Conservation (phyloP, 2,888 invertebrate genomes). For the Lysandra coridon region DNA sequence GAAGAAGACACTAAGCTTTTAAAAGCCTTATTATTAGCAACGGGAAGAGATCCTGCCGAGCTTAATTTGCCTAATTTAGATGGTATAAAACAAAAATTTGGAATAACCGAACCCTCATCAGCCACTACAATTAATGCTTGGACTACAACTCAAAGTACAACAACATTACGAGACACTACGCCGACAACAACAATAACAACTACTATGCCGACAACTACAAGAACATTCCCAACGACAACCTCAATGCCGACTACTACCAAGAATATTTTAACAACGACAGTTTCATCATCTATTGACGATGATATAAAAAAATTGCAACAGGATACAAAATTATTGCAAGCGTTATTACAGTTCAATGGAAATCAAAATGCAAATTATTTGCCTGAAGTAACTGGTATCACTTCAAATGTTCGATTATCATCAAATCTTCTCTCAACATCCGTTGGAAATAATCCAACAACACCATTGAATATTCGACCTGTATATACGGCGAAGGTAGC, state of each 20-base stretch:
- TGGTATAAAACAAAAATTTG: slow-evolving; percentile 44
- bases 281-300: slow-evolving; percentile 55
- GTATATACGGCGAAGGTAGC: slow-evolving; percentile 58
- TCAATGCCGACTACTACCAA: slow-evolving; percentile 44
- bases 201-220: slow-evolving; percentile 45
- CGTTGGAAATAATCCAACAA: slow-evolving; percentile 63
- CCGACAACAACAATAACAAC: slow-evolving; percentile 42
- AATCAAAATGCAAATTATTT: slow-evolving; percentile 55
- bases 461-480: slow-evolving; percentile 61
- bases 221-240: slow-evolving; percentile 40
- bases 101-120: slow-evolving; percentile 42
- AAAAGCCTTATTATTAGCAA: slow-evolving; percentile 69
- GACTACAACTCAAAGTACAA: slow-evolving; percentile 38
- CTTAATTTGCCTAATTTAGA: slow-evolving; percentile 65
- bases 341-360: slow-evolving; percentile 66
- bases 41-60: slow-evolving; percentile 65
- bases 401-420: slow-evolving; percentile 69
- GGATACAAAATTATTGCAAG: slow-evolving; percentile 69
- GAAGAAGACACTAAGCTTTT: slow-evolving; percentile 72
- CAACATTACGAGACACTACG: slow-evolving; percentile 44
- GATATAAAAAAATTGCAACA: slow-evolving; percentile 68
- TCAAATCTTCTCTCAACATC: slow-evolving; percentile 67
- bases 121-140: slow-evolving; percentile 41
- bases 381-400: slow-evolving; percentile 65
- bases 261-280: slow-evolving; percentile 45